Conservation (phyloP, 2,888 invertebrate species). For the Aleiodes alternator region DNA sequence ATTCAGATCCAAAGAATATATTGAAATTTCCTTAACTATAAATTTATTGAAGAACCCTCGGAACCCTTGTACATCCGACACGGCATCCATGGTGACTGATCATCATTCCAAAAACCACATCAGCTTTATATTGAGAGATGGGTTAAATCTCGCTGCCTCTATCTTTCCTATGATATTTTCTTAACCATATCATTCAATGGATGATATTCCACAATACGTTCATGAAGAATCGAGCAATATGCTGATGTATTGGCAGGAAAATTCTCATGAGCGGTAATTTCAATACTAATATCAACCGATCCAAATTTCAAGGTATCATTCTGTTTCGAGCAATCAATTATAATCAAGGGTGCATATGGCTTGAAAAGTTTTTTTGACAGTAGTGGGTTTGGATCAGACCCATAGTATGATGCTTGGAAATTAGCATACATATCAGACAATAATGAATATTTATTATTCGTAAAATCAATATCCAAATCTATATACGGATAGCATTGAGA, state of each 20-base stretch:
- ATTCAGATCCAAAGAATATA: too few species aligned
- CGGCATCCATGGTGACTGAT: too few species aligned
- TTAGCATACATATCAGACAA: conserved; percentile 12
- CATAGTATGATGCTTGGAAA: conserved; percentile 27
- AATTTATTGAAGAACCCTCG: too few species aligned
- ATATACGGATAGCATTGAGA: conserved; percentile 1
- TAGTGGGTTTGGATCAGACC: not conserved
- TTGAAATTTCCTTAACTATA: too few species aligned
- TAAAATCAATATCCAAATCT: not conserved
- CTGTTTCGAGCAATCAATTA: conserved; percentile 13
- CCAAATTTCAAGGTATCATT: not conserved
- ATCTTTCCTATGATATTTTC: not conserved
- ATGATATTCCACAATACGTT: conserved; percentile 8
- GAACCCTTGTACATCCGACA: too few species aligned
- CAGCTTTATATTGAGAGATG: not conserved
- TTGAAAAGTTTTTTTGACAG: not conserved
- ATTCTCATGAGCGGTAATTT: not conserved
- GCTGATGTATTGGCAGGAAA: not conserved
- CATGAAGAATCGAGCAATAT: not conserved
- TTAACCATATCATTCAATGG: not conserved
- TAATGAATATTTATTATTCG: conserved; percentile 1
- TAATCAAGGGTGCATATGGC: not conserved
- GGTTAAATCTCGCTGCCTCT: too few species aligned
- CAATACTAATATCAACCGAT: not conserved
- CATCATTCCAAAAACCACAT: too few species aligned